Evolutionary conservation across 2,797 vertebrate genomes (phyloP), one percentile per base, ranked within the genome.

Genomic region (Protonibea diacanthus): DNA sequence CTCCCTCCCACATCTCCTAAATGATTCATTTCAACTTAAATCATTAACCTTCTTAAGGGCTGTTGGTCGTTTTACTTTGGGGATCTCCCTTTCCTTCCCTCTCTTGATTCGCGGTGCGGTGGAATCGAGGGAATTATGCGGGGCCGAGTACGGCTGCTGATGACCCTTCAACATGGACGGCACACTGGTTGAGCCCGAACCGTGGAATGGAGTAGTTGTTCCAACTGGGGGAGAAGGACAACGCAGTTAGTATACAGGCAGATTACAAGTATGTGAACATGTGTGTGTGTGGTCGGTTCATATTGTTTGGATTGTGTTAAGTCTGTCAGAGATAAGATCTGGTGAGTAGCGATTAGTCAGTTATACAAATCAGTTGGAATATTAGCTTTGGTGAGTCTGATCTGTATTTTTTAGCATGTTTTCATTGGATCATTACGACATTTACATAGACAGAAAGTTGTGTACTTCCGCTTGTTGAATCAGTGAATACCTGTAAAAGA

Each of bases 31-130:
- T 55, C 0, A 48, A 6, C 14, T 17, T 38, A 45, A 71, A 52
- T 40, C 2, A 15, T 21, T 52, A 86, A 99, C 98, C 97, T 99
- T 99, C 93, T 99, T 99, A 75, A 99, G 97, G 11, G 98, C 97
- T 4, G 98, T 99, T 53, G 98, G 98, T 23, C 97, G 95, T 93
- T 99, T 99, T 52, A 99, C 95, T 94, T 98, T 99, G 44, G 98
- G 96, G 77, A 99, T 93, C 82, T 99, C 98, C 78, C 97, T 95
- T 71, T 99, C 98, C 93, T 99, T 99, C 64, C 98, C 97, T 84
- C 97, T 96, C 91, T 98, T 99, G 52, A 97, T 85, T 59, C 97
- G 96, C 0, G 98, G 97, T 6, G 97, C 96, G 75, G 95, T 97
- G 27, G 97, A 96, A 78, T 99, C 98, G 90, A 99, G 92, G 74